These are phyloP conservation scores for Pseudochromis fuscus DNA, from an alignment of 2,797 vertebrate genomes.

Conservation along the genomic window DNA sequence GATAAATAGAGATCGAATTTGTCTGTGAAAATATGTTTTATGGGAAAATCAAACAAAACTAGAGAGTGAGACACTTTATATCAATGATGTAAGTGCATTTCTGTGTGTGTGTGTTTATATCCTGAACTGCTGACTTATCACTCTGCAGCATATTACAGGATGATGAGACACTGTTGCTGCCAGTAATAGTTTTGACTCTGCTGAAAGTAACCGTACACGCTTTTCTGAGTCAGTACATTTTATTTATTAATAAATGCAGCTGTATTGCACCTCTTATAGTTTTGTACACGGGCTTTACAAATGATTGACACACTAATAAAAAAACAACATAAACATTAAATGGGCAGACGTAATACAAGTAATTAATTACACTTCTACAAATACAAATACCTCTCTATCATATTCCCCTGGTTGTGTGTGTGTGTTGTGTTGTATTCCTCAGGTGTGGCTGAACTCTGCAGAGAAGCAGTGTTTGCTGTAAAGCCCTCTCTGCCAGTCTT, in stretches of 20 bases:
- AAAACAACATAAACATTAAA: too few relatives aligned
- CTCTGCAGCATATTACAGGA: constrained; percentile 56
- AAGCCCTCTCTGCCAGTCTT: constrained; percentile 35
- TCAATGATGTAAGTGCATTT: constrained; percentile 49
- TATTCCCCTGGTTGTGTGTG: background rate
- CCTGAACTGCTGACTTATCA: constrained; percentile 64
- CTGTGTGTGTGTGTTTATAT: constrained; percentile 27
- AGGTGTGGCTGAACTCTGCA: background rate
- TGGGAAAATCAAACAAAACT: constrained; percentile 13
- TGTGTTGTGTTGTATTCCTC: background rate
- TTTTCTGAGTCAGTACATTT: constrained; percentile 28
- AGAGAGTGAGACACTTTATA: constrained; percentile 16
- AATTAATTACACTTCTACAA: background rate
- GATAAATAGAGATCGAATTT: constrained; percentile 20
- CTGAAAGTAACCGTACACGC: constrained; percentile 26
- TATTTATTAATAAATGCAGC: too few relatives aligned
- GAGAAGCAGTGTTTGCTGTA: constrained; percentile 3
- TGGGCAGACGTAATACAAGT: too few relatives aligned
- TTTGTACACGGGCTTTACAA: too few relatives aligned
- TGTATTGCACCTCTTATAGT: too few relatives aligned
- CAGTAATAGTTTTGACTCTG: constrained; percentile 47
- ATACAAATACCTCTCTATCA: background rate
- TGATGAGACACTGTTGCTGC: constrained; percentile 49
- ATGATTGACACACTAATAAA: too few relatives aligned
- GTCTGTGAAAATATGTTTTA: constrained; percentile 29